Evolutionary conservation across 2,113 vertebrate species (phyloP).

Genomic region (Campylorhamphus procurvoides): DNA sequence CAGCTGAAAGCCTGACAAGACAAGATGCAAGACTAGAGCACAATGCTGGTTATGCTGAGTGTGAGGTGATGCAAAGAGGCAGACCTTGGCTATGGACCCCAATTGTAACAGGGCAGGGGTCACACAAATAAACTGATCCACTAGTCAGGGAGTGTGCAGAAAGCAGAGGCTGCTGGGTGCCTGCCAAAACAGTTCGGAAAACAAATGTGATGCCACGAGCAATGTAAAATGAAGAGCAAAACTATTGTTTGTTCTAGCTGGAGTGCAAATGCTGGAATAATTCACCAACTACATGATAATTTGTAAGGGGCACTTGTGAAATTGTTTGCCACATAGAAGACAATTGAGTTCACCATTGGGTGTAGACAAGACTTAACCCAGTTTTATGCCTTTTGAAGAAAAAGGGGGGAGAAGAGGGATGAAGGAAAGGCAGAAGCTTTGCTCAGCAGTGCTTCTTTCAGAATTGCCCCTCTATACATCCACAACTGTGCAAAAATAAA

Average conservation of each 20-base stretch:
- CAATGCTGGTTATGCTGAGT: not conserved
- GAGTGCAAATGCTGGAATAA: constrained; percentile 1
- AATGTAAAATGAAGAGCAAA: not conserved
- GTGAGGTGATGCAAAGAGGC: not conserved
- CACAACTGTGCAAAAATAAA: not conserved
- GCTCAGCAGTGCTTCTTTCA: not conserved
- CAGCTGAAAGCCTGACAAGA: not conserved
- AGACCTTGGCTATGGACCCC: not conserved
- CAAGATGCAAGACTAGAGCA: not conserved
- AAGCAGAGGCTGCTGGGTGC: not conserved
- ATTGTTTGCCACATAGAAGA: not conserved
- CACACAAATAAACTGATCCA: not conserved
- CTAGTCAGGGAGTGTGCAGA: not conserved
- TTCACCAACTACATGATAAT: not conserved
- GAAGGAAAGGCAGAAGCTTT: not conserved
- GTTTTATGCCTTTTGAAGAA: not conserved
- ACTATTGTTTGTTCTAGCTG: not conserved
- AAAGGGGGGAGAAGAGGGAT: not conserved
- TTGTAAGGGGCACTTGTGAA: not conserved
- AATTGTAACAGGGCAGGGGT: not conserved
- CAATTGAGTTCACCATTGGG: not conserved
- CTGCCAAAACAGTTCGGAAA: constrained; percentile 15
- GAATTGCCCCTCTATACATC: not conserved
- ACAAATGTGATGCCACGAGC: not conserved
- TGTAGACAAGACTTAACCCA: not conserved